Evolutionary conservation across 35 echinoderm and acorn worm species (phyloP), one percentile per base, ranked within the genome.

Genomic region (Hemicentrotus pulcherrimus): DNA sequence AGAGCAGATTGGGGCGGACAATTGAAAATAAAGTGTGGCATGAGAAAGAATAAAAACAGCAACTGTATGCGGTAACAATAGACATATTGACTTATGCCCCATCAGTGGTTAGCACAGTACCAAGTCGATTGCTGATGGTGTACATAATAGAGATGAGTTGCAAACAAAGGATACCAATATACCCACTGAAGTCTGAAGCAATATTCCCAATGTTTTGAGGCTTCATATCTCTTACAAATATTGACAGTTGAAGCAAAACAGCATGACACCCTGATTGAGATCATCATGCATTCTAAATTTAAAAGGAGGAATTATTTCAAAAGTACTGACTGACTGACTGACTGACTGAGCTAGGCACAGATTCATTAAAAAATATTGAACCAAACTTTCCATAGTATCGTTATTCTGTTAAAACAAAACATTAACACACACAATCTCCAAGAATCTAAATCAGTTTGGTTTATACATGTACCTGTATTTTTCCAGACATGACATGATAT

Each of bases 41-140:
- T 11, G 52, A 78, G 65, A 78, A 78, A 78, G 65, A 78, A n/a
- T 78, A n/a, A 78, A 78, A 78, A 78, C 65, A 78, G 65, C 65
- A 78, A 78, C 22, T 4, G 65, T 78, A 28, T 28, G 24, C 0
- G 22, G 6, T 78, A 22, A 78, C 65, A 78, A 78, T 78, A n/a
- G 65, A 78, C 24, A 78, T 78, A 78, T 78, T 78, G 65, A 78
- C 65, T 78, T 78, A 55, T 55, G 50, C 50, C 50, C 50, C 28
- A 78, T 78, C 65, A 22, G 65, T 78, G 65, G 65, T 78, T 78
- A 78, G 65, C 28, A 78, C 14, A 65, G 18, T 78, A 28, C 15
- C 5, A 55, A 55, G 50, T 55, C 50, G 15, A 55, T 55, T 55
- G 50, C 50, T 11, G 50, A 11, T 55, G 65, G 65, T 78, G 19